Percentiles rank a stretch among this genome's conserved stretches.
Evolutionary conservation across 2,888 invertebrate species (phyloP).

Genomic region (Rotaria socialis): DNA sequence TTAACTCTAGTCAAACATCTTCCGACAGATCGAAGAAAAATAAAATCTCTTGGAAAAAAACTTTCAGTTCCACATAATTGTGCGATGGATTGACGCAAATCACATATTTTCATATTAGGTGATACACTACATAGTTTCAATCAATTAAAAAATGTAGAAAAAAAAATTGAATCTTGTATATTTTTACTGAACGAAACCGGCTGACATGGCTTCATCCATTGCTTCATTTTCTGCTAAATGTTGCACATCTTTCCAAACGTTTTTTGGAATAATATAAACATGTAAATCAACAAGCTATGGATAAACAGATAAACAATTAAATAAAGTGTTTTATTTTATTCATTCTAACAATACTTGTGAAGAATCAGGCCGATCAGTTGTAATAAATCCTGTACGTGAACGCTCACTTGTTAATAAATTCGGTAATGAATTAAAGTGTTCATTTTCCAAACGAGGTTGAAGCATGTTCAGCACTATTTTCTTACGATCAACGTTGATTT

Average conservation of each 20-base stretch:
- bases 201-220: conserved; percentile 61
- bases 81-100: conserved; percentile 60
- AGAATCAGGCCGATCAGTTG: conserved; percentile 39
- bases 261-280: conserved; percentile 61
- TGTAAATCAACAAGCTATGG: conserved; percentile 62
- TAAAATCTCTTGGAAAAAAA: conserved; percentile 60
- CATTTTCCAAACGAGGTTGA: neutral
- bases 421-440: neutral
- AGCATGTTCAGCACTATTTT: neutral
- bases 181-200: conserved; percentile 61
- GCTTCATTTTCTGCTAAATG: conserved; percentile 61
- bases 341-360: conserved; percentile 31
- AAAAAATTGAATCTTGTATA: too few relatives aligned
- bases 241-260: conserved; percentile 61
- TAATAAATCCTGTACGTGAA: neutral
- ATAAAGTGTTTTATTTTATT: neutral
- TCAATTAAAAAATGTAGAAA: neutral
- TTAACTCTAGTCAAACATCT: conserved; percentile 62
- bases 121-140: conserved; percentile 51
- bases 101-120: conserved; percentile 53
- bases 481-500: neutral
- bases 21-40: conserved; percentile 63
- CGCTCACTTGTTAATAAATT: neutral
- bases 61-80: conserved; percentile 59
- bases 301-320: neutral